Evolutionary conservation across 2,888 invertebrate species (phyloP).

Genomic region (Xanthia togata): DNA sequence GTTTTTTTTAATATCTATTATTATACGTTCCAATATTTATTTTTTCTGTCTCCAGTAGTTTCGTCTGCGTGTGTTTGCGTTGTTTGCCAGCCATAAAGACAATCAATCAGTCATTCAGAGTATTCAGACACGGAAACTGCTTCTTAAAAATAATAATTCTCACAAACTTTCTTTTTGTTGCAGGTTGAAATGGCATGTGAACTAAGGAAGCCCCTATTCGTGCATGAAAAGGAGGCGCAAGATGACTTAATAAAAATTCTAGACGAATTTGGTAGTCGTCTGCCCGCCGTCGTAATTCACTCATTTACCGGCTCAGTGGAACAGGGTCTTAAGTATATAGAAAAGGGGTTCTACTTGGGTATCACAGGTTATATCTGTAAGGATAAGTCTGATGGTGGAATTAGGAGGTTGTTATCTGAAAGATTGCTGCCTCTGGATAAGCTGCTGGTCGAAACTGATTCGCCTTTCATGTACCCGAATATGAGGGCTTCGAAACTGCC

Average conservation of each 20-base stretch:
- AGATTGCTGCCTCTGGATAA: slow-evolving; percentile 95
- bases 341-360: slow-evolving; percentile 96
- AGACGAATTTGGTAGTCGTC: slow-evolving; percentile 81
- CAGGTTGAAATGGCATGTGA: slow-evolving; percentile 96
- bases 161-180: slow-evolving; percentile 64
- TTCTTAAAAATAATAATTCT: slow-evolving; percentile 12
- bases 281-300: slow-evolving; percentile 97
- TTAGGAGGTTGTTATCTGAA: slow-evolving; percentile 95
- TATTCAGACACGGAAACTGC: neutral
- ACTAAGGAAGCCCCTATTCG: slow-evolving; percentile 95
- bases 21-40: neutral
- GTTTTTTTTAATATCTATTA: neutral
- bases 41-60: neutral
- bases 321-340: slow-evolving; percentile 94
- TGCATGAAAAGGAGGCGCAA: slow-evolving; percentile 98
- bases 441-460: slow-evolving; percentile 97
- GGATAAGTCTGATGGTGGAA: slow-evolving; percentile 97
- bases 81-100: too few species aligned
- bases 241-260: slow-evolving; percentile 94
- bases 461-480: slow-evolving; percentile 99
- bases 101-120: slow-evolving; percentile 10
- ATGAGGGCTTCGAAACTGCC: slow-evolving; percentile 98
- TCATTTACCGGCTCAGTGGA: slow-evolving; percentile 97
- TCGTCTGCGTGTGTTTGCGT: neutral
- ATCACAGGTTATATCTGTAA: slow-evolving; percentile 95